Percentiles rank a stretch among this genome's conserved stretches.
Evolutionary conservation across 1,140 invertebrate species (phyloP).

Genomic region (Mercenaria mercenaria): DNA sequence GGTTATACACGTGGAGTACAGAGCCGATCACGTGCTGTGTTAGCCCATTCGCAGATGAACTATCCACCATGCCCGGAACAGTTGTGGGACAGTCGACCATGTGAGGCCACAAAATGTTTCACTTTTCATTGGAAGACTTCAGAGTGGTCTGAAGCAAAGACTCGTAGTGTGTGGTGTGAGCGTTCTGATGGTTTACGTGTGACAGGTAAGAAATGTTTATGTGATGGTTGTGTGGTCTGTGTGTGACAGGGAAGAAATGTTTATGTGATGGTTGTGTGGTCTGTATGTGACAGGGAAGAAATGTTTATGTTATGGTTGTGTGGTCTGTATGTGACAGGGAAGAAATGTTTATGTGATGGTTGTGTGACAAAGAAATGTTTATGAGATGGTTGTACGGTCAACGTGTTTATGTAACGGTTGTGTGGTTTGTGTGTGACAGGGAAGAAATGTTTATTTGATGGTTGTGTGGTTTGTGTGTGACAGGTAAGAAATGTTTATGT

Average conservation of each 20-base stretch:
- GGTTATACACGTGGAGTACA: slow-evolving; percentile 83
- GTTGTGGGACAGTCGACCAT: slow-evolving; percentile 86
- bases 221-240: slow-evolving; percentile 86
- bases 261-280: slow-evolving; percentile 86
- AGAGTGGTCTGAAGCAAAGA: slow-evolving; percentile 68
- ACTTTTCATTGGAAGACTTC: slow-evolving; percentile 85
- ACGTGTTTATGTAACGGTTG: no score
- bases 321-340: no score
- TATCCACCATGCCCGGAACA: slow-evolving; percentile 85
- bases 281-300: no score
- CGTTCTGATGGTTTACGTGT: slow-evolving; percentile 86
- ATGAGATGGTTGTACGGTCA: no score
- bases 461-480: slow-evolving; percentile 85
- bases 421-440: no score
- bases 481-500: slow-evolving; percentile 85
- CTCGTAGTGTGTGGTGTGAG: slow-evolving; percentile 84
- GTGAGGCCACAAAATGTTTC: slow-evolving; percentile 85
- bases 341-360: no score
- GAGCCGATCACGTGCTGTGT: slow-evolving; percentile 86
- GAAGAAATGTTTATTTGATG: no score
- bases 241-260: slow-evolving; percentile 85
- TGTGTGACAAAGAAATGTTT: no score
- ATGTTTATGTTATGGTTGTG: no score
- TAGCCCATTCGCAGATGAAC: slow-evolving; percentile 82
- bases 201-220: slow-evolving; percentile 84